Evolutionary conservation across 2,888 invertebrate genomes (phyloP).

Genomic region (Cylloceria caligata): DNA sequence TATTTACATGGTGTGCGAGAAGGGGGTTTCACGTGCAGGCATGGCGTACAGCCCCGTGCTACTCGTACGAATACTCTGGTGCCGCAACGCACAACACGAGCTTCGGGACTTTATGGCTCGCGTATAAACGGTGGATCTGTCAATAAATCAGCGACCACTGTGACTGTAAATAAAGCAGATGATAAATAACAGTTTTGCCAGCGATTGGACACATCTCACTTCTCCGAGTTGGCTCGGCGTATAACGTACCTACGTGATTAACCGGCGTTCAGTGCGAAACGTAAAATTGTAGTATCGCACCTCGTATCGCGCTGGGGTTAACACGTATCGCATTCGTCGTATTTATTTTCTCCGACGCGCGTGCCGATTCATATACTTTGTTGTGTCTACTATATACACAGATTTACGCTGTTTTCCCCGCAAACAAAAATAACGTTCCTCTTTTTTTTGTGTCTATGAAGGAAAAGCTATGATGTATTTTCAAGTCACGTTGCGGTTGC

Average conservation of each 20-base stretch:
- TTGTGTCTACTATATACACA: neutral
- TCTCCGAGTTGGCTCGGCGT: slow-evolving; percentile 58
- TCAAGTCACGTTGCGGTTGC: slow-evolving; percentile 52
- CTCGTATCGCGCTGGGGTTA: slow-evolving; percentile 19
- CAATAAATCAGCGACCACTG: slow-evolving; percentile 72
- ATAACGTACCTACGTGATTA: slow-evolving; percentile 65
- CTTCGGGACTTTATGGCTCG: slow-evolving; percentile 70
- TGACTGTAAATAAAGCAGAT: slow-evolving; percentile 73
- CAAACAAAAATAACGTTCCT: neutral
- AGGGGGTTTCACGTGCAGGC: slow-evolving; percentile 53
- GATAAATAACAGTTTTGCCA: slow-evolving; percentile 71
- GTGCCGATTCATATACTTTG: neutral
- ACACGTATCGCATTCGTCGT: slow-evolving; percentile 23
- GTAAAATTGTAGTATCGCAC: slow-evolving; percentile 50
- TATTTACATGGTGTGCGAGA: slow-evolving; percentile 66
- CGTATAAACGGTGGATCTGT: slow-evolving; percentile 72
- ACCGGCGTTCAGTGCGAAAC: slow-evolving; percentile 68
- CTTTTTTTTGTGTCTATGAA: neutral
- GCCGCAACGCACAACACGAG: slow-evolving; percentile 61
- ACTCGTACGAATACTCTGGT: neutral
- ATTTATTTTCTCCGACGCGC: slow-evolving; percentile 9
- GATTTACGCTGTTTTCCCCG: neutral
- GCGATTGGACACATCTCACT: slow-evolving; percentile 70
- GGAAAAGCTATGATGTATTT: slow-evolving; percentile 36
- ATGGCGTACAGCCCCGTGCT: neutral